Evolutionary conservation across 2,888 invertebrate genomes (phyloP), one percentile per base, ranked within the genome.

Genomic region (Synergus itoensis): DNA sequence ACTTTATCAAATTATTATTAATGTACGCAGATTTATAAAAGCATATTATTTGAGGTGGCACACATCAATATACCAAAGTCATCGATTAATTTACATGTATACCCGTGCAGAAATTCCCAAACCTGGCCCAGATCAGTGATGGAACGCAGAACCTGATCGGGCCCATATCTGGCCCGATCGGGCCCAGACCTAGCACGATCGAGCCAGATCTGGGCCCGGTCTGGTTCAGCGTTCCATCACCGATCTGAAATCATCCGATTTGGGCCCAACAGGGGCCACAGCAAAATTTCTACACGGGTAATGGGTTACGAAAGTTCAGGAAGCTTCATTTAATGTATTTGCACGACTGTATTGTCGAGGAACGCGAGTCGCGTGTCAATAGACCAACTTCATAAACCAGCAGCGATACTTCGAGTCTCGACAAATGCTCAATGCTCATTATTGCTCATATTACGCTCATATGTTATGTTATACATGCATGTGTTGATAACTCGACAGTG

Each of bases 301-400:
- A 45, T 67, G 16, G 67, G 67, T 67, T 45, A 67, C 18, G 21
- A 67, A 67, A 67, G 67, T 67, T 67, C 67, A 67, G 45, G 7
- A 67, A 21, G 45, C 45, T 45, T 67, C 21, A 67, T 67, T 41
- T 18, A 65, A 65, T 65, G 65, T 41, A n/a, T 65, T 45, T 67
- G 67, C 67, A 67, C 45, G 14, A 67, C 0, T 65, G n/a, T 65
- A 18, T 65, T 41, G 65, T 45, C 43, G 65, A 28, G 21, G 67
- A 67, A 67, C 28, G 67, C 21, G 21, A 45, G 67, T 67, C 67
- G 67, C 67, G 67, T 67, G 67, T 67, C 67, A 67, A 67, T 63
- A 28, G 63, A 36, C 63, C 63, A 63, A 36, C 63, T 36, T 63
- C 36, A 36, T 63, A 36, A 63, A 63, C 63, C 63, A 36, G 21